Conservation (phyloP, 2,113 vertebrate species). For the Vanacampus margaritifer region DNA sequence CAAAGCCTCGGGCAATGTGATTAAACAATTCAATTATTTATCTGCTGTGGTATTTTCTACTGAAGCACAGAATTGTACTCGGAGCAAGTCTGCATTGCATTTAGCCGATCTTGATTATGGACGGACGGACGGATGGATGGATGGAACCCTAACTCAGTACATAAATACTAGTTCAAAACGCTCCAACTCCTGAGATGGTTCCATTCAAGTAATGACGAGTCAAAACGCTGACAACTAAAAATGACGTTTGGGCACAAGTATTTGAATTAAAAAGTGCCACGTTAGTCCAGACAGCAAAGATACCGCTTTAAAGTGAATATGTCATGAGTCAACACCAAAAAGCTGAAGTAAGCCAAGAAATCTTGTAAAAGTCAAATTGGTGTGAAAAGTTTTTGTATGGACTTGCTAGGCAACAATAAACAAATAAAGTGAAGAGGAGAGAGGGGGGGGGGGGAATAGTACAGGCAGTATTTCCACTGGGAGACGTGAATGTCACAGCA, state of each 20-base stretch:
- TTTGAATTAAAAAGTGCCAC: background rate
- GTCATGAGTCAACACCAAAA: conserved; percentile 22
- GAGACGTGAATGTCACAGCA: background rate
- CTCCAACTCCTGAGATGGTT: too few relatives aligned
- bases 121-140: too few relatives aligned
- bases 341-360: conserved; percentile 10
- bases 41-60: conserved; percentile 17
- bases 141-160: too few relatives aligned
- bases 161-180: too few relatives aligned
- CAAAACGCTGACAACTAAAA: background rate
- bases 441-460: background rate
- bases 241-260: background rate
- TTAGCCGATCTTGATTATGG: too few relatives aligned
- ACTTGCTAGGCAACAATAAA: conserved; percentile 19
- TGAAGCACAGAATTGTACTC: background rate
- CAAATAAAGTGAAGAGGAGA: background rate
- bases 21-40: conserved; percentile 34
- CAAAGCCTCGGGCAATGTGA: conserved; percentile 14
- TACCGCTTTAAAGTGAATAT: conserved; percentile 2
- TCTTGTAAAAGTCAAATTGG: conserved; percentile 18
- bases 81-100: background rate
- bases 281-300: conserved; percentile 7
- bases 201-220: too few relatives aligned
- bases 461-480: background rate
- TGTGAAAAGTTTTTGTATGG: conserved; percentile 11